Evolutionary conservation across 2,113 vertebrate genomes (phyloP).

Genomic region (Charina bottae): DNA sequence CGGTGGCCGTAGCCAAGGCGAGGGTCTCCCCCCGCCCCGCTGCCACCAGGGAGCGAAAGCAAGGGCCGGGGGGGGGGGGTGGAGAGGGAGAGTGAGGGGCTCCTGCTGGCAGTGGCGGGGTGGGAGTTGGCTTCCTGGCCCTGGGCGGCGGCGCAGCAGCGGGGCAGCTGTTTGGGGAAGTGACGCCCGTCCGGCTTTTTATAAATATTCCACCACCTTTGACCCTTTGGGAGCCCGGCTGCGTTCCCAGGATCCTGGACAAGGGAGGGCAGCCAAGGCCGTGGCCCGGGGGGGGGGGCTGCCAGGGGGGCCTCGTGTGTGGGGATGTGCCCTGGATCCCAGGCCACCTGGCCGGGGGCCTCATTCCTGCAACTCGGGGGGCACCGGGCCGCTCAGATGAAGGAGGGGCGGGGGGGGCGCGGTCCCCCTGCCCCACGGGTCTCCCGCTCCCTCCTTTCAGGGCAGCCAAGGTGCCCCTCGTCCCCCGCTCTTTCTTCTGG

Average conservation of each 20-base stretch:
- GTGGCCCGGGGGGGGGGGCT: neutral
- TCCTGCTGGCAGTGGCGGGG: neutral
- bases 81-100: neutral
- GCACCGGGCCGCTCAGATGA: neutral
- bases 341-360: neutral
- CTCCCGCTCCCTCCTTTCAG: too few relatives aligned
- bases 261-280: neutral
- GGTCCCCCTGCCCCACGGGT: neutral
- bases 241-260: neutral
- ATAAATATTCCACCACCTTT: constrained; percentile 29
- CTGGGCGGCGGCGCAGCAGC: neutral
- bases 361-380: too few relatives aligned
- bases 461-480: too few relatives aligned
- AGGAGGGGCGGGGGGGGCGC: neutral
- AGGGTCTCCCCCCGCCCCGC: neutral
- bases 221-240: neutral
- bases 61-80: neutral
- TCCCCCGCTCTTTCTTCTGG: too few relatives aligned
- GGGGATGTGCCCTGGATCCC: neutral
- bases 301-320: neutral
- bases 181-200: constrained; percentile 30
- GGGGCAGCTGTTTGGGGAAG: neutral
- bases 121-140: constrained; percentile 16
- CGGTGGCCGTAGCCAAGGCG: neutral
- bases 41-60: neutral